Conservation (phyloP, 1,140 invertebrate genomes). For the Caenorhabditis inopinata region DNA sequence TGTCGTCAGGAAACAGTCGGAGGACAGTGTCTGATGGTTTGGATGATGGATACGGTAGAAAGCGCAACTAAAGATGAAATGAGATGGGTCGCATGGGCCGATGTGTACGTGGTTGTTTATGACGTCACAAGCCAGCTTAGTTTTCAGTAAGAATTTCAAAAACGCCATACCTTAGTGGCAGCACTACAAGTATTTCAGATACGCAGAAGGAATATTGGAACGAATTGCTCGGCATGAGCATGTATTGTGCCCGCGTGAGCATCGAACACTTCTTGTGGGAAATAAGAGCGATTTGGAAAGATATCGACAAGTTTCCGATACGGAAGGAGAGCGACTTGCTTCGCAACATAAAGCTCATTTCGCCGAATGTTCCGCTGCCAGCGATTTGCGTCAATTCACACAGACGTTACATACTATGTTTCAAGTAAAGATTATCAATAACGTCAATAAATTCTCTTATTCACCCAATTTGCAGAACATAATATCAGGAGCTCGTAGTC, state of each 20-base stretch:
- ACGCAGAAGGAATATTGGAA: conserved; percentile 67
- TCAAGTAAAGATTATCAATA: neutral
- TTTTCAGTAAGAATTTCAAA: conserved; percentile 62
- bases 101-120: conserved; percentile 68
- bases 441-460: neutral
- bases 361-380: conserved; percentile 43
- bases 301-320: conserved; percentile 62
- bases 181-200: neutral
- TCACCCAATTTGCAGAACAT: conserved; percentile 18
- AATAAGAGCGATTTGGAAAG: conserved; percentile 69
- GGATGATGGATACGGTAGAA: conserved; percentile 69
- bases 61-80: conserved; percentile 67
- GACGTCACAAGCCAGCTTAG: conserved; percentile 67
- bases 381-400: conserved; percentile 34
- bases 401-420: conserved; percentile 38
- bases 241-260: conserved; percentile 59
- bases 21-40: conserved; percentile 66
- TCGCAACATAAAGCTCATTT: conserved; percentile 41
- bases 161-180: too few species aligned
- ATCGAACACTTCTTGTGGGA: conserved; percentile 67
- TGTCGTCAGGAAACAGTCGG: conserved; percentile 67
- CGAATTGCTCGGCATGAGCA: conserved; percentile 65
- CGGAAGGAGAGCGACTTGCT: conserved; percentile 44
- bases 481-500: conserved; percentile 37
- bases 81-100: conserved; percentile 69